These are phyloP conservation scores for Acridotheres tristis DNA, from an alignment of 2,797 vertebrate species.

Conservation along the genomic window DNA sequence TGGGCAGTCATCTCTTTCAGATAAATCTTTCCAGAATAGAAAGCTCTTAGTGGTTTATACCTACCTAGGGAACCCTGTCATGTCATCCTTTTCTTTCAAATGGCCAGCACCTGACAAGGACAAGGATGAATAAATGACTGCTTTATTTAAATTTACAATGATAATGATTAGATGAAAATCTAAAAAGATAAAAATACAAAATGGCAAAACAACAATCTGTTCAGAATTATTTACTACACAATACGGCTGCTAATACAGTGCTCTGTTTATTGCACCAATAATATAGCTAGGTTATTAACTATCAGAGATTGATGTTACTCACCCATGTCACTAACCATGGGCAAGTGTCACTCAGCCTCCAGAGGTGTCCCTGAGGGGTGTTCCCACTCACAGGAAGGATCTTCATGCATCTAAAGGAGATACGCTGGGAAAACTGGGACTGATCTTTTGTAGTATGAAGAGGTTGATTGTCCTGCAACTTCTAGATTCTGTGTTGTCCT, in stretches of 20 bases:
- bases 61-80: background rate
- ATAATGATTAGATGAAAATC: background rate
- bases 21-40: background rate
- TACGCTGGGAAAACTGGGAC: background rate
- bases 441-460: background rate
- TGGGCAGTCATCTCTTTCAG: background rate
- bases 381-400: background rate
- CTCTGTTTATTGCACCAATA: background rate
- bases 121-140: background rate
- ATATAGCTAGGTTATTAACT: background rate
- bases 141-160: background rate
- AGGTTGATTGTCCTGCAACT: background rate
- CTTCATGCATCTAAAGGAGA: background rate
- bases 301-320: background rate
- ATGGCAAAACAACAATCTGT: background rate
- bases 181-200: background rate
- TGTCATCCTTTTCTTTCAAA: background rate
- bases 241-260: background rate
- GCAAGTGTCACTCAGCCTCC: background rate
- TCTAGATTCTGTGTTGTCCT: background rate
- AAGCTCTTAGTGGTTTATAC: background rate
- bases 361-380: background rate
- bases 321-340: background rate
- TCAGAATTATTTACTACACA: background rate
- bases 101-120: background rate